Conservation (phyloP, 2,113 vertebrate species). For the Ptilorrhoa leucosticta region DNA sequence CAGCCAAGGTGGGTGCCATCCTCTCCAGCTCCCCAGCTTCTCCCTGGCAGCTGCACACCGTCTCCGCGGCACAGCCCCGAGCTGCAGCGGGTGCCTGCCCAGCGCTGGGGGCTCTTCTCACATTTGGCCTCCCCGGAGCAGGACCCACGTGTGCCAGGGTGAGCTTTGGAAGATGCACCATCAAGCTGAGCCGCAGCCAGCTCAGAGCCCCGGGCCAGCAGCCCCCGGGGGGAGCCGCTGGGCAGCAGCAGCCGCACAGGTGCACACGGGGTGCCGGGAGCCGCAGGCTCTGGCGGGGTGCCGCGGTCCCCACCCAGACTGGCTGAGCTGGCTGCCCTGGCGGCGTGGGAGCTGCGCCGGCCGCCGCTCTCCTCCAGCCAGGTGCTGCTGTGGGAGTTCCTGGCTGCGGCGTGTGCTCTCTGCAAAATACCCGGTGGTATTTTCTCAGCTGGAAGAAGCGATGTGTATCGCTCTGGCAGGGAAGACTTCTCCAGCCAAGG, state of each 20-base stretch:
- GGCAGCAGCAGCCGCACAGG: not conserved
- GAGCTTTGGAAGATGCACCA: not conserved
- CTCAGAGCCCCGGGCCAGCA: not conserved
- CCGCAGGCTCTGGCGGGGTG: not conserved
- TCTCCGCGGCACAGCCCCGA: not conserved
- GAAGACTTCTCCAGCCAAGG: not conserved
- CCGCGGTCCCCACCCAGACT: constrained; percentile 14
- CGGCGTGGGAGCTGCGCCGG: not conserved
- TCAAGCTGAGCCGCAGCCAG: accelerated
- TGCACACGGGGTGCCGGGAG: not conserved
- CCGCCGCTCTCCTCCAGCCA: not conserved
- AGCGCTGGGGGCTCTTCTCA: not conserved
- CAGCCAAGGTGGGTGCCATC: not conserved
- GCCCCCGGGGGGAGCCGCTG: not conserved
- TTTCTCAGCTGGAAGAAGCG: constrained; percentile 30
- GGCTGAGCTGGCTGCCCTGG: not conserved
- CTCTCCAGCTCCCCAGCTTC: not conserved
- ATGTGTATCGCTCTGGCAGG: not conserved
- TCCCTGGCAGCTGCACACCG: not conserved
- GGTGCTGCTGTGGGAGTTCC: constrained; percentile 35
- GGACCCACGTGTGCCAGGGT: accelerated
- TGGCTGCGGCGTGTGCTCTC: not conserved
- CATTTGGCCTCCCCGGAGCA: not conserved
- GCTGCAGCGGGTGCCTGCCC: not conserved
- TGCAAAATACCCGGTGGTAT: not conserved